phyloP scores from a whole-genome alignment of 2,113 vertebrate species.

The Dunckerocampus dactyliophorus region DNA sequence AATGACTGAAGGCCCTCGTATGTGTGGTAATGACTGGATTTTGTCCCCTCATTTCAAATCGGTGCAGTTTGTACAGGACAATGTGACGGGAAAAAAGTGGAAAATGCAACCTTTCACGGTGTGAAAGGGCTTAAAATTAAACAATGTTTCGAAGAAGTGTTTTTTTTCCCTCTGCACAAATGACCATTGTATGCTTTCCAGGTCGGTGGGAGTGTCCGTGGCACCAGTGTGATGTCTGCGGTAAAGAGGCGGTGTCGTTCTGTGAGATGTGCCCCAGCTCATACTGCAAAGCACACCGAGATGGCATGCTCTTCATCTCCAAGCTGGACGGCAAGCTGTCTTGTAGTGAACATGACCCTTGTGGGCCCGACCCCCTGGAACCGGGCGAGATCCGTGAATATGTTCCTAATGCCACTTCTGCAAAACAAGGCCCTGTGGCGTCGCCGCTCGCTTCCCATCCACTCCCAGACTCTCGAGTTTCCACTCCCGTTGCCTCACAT shows the following conservation, averaged over 20 bases:
- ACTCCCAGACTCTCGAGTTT: neutral
- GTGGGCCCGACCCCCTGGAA: conserved; percentile 91
- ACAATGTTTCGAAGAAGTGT: neutral
- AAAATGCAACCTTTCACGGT: too few species aligned
- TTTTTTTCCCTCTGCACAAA: neutral
- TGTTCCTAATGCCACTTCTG: conserved; percentile 55
- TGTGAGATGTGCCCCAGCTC: conserved; percentile 98
- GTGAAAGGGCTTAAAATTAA: too few species aligned
- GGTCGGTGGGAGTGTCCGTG: conserved; percentile 98
- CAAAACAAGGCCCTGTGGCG: conserved; percentile 16
- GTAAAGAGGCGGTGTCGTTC: conserved; percentile 91
- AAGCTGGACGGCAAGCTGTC: conserved; percentile 92
- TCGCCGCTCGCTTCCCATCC: conserved; percentile 24
- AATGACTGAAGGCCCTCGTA: too few species aligned
- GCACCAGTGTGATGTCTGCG: conserved; percentile 96
- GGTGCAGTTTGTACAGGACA: too few species aligned
- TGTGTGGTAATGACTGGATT: too few species aligned
- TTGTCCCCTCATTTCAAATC: too few species aligned
- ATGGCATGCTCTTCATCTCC: conserved; percentile 98
- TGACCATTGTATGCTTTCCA: conserved; percentile 47
- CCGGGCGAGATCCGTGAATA: conserved; percentile 96
- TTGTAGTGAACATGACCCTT: conserved; percentile 97
- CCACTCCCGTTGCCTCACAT: conserved; percentile 6
- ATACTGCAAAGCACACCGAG: conserved; percentile 93
- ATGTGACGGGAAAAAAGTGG: too few species aligned